These are phyloP conservation scores for Phytoseiulus persimilis DNA, from an alignment of 2,888 invertebrate genomes.

Conservation along the genomic window DNA sequence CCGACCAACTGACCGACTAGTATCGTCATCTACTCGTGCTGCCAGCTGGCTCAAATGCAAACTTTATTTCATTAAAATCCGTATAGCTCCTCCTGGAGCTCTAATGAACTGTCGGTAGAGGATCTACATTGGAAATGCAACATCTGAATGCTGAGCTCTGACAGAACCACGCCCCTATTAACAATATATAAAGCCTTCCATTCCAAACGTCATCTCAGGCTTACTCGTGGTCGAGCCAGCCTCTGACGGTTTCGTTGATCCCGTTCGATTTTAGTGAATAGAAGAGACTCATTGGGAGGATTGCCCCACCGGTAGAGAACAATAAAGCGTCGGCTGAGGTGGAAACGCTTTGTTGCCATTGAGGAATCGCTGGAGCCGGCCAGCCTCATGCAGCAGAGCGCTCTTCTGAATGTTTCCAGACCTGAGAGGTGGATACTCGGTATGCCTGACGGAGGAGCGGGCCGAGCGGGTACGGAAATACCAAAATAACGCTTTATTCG, in stretches of 20 bases:
- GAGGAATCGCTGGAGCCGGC: too few species aligned
- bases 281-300: background rate
- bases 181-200: background rate
- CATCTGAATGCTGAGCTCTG: background rate
- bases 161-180: background rate
- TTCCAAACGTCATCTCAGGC: background rate
- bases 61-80: conserved; percentile 5
- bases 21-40: background rate
- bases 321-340: too few species aligned
- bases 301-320: too few species aligned
- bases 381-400: too few species aligned
- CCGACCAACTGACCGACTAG: background rate
- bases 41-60: background rate
- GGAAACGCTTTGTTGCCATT: too few species aligned
- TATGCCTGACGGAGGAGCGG: background rate
- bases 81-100: background rate
- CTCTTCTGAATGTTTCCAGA: too few species aligned
- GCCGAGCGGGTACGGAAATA: background rate
- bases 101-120: background rate
- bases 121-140: background rate
- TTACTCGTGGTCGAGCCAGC: background rate
- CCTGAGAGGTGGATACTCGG: too few species aligned
- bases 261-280: background rate
- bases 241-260: background rate
- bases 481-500: background rate